Conservation (phyloP, 2,797 vertebrate genomes). For the Chelidonichthys spinosus region DNA sequence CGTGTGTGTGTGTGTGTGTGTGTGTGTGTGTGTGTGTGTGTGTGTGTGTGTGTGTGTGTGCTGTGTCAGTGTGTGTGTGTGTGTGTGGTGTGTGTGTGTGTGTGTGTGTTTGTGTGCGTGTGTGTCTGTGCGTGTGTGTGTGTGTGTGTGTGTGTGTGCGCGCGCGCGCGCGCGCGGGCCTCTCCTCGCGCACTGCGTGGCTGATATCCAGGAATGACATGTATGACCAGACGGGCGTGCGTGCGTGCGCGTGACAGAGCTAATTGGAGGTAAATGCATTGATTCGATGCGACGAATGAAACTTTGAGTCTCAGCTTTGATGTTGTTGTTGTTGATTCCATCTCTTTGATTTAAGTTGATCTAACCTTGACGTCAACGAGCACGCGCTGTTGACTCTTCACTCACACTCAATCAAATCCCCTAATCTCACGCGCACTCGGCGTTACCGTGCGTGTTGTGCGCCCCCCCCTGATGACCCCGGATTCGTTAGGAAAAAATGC, state of each 20-base stretch:
- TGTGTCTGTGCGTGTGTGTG: slow-evolving; percentile 21
- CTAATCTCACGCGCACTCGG: slow-evolving; percentile 18
- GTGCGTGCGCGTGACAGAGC: not conserved
- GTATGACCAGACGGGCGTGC: slow-evolving; percentile 27
- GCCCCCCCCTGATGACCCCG: slow-evolving; percentile 57
- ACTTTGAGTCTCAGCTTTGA: too few species aligned
- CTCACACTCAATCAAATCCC: slow-evolving; percentile 24
- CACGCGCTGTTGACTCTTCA: slow-evolving; percentile 58
- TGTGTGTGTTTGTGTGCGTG: slow-evolving; percentile 30
- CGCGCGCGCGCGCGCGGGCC: too few species aligned
- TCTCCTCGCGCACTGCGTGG: not conserved
- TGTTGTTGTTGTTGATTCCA: too few species aligned
- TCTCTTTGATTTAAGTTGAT: too few species aligned
- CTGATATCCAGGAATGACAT: slow-evolving; percentile 48
- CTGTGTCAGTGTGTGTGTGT: too few species aligned
- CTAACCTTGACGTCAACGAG: too few species aligned
- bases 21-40: too few species aligned
- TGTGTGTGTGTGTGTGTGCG: too few species aligned
- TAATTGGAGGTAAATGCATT: too few species aligned
- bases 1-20: too few species aligned
- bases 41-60: too few species aligned
- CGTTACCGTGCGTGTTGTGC: slow-evolving; percentile 13
- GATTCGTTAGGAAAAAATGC: slow-evolving; percentile 62
- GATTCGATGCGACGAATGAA: too few species aligned
- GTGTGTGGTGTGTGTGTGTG: not conserved